Base-by-base conservation (phyloP, 2,113 vertebrate species). In the Oncorhynchus masou region DNA sequence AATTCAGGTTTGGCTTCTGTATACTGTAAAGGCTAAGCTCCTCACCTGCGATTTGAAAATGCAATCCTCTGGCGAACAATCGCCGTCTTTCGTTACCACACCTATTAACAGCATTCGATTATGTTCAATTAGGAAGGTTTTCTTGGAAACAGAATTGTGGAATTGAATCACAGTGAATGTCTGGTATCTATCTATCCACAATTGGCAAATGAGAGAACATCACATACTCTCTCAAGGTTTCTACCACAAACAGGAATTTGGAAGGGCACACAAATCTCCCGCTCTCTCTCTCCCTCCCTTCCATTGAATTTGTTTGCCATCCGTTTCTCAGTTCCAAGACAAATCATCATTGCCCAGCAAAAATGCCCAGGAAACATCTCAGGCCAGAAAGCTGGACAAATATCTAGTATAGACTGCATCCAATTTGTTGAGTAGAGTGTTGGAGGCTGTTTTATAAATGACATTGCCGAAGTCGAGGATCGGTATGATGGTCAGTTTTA, bases 341-440 rank as follows among this genome's bases (percentile, higher is more conserved):
- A 15, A 59, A 73, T 15, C 66, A 51, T 67, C 70, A 9, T 73
- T 71, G 48, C 45, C 49, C 70, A 57, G 31, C n/a, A 59, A 13
- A 69, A 34, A 48, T 60, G 51, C 67, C 66, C 70, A n/a, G 70
- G 69, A 81, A 79, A 45, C 49, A 22, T 71, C n/a, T 72, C 64
- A 25, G 24, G 27, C 51, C 39, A 62, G 19, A n/a, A 62, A 22
- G 59, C n/a, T 62, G n/a, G 59, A 54, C 16, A 54, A 54, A 54
- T 16, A 54, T 54, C 16, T 4, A 13, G 1, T 19, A 54, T 31
- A 34, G 31, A 34, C 31, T 34, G 31, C 31, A 34, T 34, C 31
- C 31, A 34, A 34, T 34, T 34, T 34, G 31, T 34, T 34, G 31
- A 34, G 31, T 34, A 34, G 31, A 34, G 31, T 34, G 31, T 34